phyloP scores from a whole-genome alignment of 1,140 invertebrate species.

The Drosophila erecta region DNA sequence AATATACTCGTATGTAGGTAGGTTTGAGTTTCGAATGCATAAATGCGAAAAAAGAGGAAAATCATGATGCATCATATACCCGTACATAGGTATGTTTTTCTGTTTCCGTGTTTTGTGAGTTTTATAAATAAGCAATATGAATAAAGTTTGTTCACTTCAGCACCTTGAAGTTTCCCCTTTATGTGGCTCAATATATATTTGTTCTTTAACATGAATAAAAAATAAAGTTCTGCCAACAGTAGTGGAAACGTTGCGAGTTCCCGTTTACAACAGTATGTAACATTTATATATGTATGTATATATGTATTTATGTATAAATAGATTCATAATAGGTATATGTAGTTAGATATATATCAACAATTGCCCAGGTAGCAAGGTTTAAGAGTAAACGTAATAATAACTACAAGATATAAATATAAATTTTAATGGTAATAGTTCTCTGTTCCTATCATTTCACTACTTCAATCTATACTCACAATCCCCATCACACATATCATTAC shows the following conservation, averaged over 20 bases:
- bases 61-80: slow-evolving; percentile 25
- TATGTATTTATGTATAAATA: slow-evolving; percentile 51
- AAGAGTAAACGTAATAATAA: slow-evolving; percentile 62
- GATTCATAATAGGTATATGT: slow-evolving; percentile 48
- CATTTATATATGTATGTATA: slow-evolving; percentile 57
- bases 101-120: slow-evolving; percentile 15
- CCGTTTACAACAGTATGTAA: slow-evolving; percentile 62
- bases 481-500: slow-evolving; percentile 25
- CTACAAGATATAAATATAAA: slow-evolving; percentile 63
- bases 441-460: slow-evolving; percentile 1
- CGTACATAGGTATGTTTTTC: slow-evolving; percentile 13
- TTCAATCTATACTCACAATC: not conserved
- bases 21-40: slow-evolving; percentile 67
- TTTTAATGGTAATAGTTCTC: slow-evolving; percentile 61
- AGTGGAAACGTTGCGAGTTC: slow-evolving; percentile 27
- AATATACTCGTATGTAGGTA: slow-evolving; percentile 51
- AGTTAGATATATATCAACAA: slow-evolving; percentile 77
- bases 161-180: slow-evolving; percentile 25
- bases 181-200: slow-evolving; percentile 56
- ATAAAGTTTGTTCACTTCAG: slow-evolving; percentile 36
- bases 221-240: slow-evolving; percentile 68
- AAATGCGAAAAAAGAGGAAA: slow-evolving; percentile 77
- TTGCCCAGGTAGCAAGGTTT: slow-evolving; percentile 77
- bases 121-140: slow-evolving; percentile 49
- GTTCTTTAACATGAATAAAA: slow-evolving; percentile 70